Evolutionary conservation across 2,113 vertebrate genomes (phyloP).

Genomic region (Myotis brandtii): DNA sequence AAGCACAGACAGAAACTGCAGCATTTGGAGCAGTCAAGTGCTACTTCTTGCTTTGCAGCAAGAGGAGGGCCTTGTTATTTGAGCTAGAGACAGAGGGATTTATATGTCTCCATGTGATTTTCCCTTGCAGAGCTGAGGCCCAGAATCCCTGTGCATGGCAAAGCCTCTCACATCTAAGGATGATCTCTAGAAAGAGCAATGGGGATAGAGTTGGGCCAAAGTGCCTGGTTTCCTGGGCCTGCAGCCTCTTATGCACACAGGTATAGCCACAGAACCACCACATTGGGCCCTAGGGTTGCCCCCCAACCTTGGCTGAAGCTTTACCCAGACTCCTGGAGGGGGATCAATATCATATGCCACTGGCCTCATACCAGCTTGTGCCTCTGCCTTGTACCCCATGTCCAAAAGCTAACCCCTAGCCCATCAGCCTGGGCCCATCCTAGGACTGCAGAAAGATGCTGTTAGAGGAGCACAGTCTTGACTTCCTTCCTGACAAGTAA

Average conservation of each 20-base stretch:
- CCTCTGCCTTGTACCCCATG: background rate
- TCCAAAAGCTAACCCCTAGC: background rate
- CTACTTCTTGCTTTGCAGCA: conserved; percentile 61
- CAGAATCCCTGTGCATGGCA: conserved; percentile 44
- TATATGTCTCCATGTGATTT: conserved; percentile 68
- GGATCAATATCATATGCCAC: background rate
- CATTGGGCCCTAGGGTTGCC: background rate
- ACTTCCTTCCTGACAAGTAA: background rate
- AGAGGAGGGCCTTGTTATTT: conserved; percentile 65
- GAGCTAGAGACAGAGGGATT: conserved; percentile 72
- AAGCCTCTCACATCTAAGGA: conserved; percentile 58
- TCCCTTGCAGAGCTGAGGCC: conserved; percentile 24
- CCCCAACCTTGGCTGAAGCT: background rate
- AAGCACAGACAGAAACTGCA: conserved; percentile 59
- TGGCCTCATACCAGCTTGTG: background rate
- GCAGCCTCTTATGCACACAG: background rate
- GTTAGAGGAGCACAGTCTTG: background rate
- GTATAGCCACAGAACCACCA: background rate
- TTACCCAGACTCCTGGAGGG: background rate
- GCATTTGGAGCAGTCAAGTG: conserved; percentile 66
- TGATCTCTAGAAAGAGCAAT: conserved; percentile 39
- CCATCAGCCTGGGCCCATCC: background rate
- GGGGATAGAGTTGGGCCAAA: background rate
- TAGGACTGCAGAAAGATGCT: background rate
- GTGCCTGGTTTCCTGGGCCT: background rate